Evolutionary conservation across 2,888 invertebrate genomes (phyloP), one percentile per base, ranked within the genome.

Genomic region (Zhuqinia jingwanae): DNA sequence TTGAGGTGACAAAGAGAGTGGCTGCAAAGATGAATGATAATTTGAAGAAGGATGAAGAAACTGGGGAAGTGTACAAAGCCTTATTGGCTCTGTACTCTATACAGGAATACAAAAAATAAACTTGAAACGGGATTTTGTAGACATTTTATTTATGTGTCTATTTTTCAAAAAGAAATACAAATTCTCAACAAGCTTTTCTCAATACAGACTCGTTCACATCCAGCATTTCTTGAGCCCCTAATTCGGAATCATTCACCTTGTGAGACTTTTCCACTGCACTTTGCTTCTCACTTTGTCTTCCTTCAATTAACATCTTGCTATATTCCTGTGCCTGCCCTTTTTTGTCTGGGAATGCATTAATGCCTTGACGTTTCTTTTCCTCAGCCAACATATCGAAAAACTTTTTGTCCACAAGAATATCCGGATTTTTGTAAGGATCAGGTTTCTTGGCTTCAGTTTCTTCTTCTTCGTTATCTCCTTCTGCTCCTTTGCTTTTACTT

Each of bases 311-410:
- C 20, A 22, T 53, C 17, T 81, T 22, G 25, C 63, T 84, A 25
- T 65, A 65, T 0, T 25, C 56, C 27, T 53, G 25, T 0, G 84
- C 45, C 8, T 50, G 42, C 20, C n/a, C 56, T 47, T 80, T 86
- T 42, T 87, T 87, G 42, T 89, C 89, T 0, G 87, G 75, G 53
- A 89, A 89, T 3, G 89, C 87, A 70, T 86, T 79, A 10, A 87
- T 78, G 5, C 89, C 89, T 42, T 87, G 85, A 10, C 63, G 42
- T 53, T 87, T 80, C 87, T 87, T 88, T 78, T 88, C 88, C 70
- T 88, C 65, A 15, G 65, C 65, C 8, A 65, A 20, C 77, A 77
- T 77, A 11, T 77, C 58, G 20, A 77, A 77, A 20, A 77, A 77
- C 15, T 77, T 42, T 20, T 77, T 77, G 45, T 77, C 77, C n/a